Evolutionary conservation across 1,140 invertebrate genomes (phyloP).

Genomic region (Thalassaphorura encarpata): DNA sequence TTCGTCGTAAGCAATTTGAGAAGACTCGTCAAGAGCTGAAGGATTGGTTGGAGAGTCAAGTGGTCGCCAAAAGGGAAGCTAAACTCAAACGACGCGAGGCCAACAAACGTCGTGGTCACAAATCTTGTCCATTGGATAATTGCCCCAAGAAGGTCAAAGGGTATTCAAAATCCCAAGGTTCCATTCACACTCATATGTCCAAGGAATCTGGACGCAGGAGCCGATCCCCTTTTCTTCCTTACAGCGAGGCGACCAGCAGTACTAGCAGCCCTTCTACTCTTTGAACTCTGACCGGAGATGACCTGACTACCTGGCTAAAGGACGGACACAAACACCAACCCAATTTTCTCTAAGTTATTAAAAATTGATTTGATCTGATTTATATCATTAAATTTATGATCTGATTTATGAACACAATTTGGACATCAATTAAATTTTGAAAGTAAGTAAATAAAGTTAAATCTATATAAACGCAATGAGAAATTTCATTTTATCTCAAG

Average conservation of each 20-base stretch:
- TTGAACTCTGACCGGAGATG: too few relatives aligned
- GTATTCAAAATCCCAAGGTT: not conserved
- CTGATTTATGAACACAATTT: too few relatives aligned
- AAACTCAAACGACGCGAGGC: not conserved
- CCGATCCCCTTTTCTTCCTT: not conserved
- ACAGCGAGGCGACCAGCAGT: too few relatives aligned
- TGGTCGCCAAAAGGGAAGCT: not conserved
- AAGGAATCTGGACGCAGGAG: not conserved
- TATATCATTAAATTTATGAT: not conserved
- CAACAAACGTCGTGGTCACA: not conserved
- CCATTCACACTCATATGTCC: not conserved
- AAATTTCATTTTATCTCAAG: too few relatives aligned
- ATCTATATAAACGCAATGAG: too few relatives aligned
- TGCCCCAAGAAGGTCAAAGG: constrained; percentile 4
- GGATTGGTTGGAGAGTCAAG: not conserved
- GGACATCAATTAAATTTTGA: too few relatives aligned
- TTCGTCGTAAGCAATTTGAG: not conserved
- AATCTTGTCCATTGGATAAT: not conserved
- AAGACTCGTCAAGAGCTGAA: not conserved
- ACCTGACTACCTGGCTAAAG: too few relatives aligned
- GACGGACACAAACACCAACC: too few relatives aligned
- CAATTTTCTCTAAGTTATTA: not conserved
- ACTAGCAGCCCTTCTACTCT: too few relatives aligned
- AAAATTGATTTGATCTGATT: not conserved
- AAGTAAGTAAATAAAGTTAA: too few relatives aligned